Evolutionary conservation across 2,113 vertebrate genomes (phyloP), one percentile per base, ranked within the genome.

Genomic region (Rostratula benghalensis): DNA sequence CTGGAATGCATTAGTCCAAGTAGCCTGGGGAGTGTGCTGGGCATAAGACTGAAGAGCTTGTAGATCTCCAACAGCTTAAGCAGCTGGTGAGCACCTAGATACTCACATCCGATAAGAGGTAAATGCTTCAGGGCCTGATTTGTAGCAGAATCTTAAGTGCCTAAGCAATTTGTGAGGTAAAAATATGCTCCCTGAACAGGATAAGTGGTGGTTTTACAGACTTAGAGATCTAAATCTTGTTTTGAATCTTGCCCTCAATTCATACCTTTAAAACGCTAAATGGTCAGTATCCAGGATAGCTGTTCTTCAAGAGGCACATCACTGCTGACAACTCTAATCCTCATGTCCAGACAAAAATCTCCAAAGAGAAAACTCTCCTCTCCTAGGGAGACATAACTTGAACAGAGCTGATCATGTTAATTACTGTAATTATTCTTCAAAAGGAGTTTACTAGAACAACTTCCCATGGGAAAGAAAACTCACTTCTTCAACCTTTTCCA

Each of bases 281-380:
- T 8, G 18, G 11, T 83, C 45, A 76, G 43, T 78, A 75, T 73
- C 53, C 35, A 89, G 83, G 61, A 78, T 48, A 92, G 45, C 22
- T 87, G 20, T 70, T 86, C 57, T 90, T 81, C 65, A 75, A 89
- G 22, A 79, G 12, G 20, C 48, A 50, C 56, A 53, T 94, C 83
- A 87, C 69, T 87, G 45, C 41, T 95, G 83, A 91, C 94, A 95
- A 37, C 57, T 65, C 24, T 89, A 95, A 96, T 94, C 92, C 86
- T 94, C 39, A 22, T 13, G 48, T 78, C 73, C 77, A 87, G 89
- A 89, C 86, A 89, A 92, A 94, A 94, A 83, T 54, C 61, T 78
- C 90, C 41, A 54, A 76, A 81, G 31, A 83, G 50, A 91, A 86
- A 87, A 33, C 8, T 89, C 20, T 68, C 5, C 22, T 87, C 11